Evolutionary conservation across 2,797 vertebrate species (phyloP), one percentile per base, ranked within the genome.

Genomic region (Psittacula derbiana): DNA sequence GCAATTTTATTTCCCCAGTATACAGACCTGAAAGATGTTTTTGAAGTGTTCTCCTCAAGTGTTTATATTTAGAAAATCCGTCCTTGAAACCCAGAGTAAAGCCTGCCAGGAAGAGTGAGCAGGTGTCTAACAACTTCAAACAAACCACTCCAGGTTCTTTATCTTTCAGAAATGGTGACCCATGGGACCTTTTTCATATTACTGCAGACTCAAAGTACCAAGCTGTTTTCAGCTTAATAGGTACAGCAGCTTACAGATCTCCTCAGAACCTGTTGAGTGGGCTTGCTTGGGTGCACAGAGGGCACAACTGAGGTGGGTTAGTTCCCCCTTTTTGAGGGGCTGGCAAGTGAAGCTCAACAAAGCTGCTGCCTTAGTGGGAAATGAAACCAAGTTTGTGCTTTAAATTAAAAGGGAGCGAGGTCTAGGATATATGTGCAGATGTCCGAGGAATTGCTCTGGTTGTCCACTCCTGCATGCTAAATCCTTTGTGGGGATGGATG

Each of bases 61-160:
- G 55, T 80, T 94, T 89, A 25, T 93, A 60, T 93, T 92, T 92
- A 85, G 92, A 80, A 93, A 87, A 74, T 25, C 28, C 53, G n/a
- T 73, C 71, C 84, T 87, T 91, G 81, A 92, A 82, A 92, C 40
- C 10, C 25, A 74, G 72, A 76, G 66, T 50, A 87, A 83, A 83
- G 55, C n/a, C 47, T 76, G 40, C 71, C 8, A 52, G 60, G 52
- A 64, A 38, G 60, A 92, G 50, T 15, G 67, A 92, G 55, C 72
- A 93, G 83, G 40, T 89, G 75, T 83, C 93, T 49, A 82, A 87
- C 61, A 61, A 24, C 79, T 87, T 86, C 64, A 95, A 80, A 86
- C 49, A 43, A 46, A 69, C 33, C 27, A 49, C 75, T 88, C 30
- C 52, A 69, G 31, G 44, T 71, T 85, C 74, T 91, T 87, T 88